These are phyloP conservation scores for Lasioglossum leucozonium DNA, from an alignment of 2,888 invertebrate species.

Conservation along the genomic window DNA sequence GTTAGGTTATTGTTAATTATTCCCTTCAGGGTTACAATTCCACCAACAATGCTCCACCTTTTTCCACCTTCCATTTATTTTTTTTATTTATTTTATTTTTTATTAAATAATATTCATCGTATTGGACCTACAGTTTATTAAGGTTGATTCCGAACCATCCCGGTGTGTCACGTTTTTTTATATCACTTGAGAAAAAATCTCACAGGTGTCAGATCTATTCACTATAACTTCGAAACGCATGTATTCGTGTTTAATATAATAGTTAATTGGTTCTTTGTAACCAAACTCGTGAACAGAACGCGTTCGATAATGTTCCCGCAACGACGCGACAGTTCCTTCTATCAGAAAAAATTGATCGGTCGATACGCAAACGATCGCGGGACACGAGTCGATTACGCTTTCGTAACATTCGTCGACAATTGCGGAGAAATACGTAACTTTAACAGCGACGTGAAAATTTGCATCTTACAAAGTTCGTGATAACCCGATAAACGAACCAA, in stretches of 20 bases:
- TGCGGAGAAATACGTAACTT: conserved; percentile 15
- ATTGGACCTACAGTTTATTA: too few species aligned
- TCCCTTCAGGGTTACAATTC: too few species aligned
- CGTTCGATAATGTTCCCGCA: neutral
- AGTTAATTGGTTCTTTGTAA: neutral
- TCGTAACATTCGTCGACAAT: neutral
- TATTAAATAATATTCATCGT: too few species aligned
- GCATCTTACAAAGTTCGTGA: conserved; percentile 27
- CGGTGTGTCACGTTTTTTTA: too few species aligned
- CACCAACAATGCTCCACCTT: too few species aligned
- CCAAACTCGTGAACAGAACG: neutral
- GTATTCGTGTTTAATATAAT: neutral
- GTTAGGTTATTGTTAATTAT: too few species aligned
- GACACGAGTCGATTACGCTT: conserved; percentile 16
- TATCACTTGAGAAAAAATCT: too few species aligned
- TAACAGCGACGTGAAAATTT: conserved; percentile 23
- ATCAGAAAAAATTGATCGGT: neutral
- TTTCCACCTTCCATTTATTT: too few species aligned
- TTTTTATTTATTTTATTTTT: too few species aligned
- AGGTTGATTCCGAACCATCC: too few species aligned
- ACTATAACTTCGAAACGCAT: neutral
- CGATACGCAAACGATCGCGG: neutral
- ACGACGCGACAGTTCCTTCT: neutral
- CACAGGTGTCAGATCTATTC: too few species aligned
- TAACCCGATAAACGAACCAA: conserved; percentile 11